Base-by-base conservation (phyloP, 2,797 vertebrate species). In the Sphaeramia orbicularis region DNA sequence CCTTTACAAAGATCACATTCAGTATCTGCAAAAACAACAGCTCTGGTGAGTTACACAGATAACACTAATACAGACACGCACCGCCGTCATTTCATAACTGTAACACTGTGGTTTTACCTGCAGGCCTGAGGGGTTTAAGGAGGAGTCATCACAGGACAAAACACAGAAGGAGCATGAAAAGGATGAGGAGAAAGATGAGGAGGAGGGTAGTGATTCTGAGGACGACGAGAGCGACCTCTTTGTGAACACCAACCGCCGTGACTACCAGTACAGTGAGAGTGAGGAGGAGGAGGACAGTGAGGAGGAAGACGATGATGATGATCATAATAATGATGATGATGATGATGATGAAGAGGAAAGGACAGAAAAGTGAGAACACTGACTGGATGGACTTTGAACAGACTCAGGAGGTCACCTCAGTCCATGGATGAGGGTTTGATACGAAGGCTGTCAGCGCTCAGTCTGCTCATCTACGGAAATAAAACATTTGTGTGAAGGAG, bases 1-100 rank as follows among this genome's bases (percentile, higher is more conserved):
- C 71, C 94, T 97, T 12, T 96, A 96, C 86, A 96, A 95, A 80
- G 95, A 96, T 82, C 94, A 98, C 8, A 94, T 97, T 47, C 93
- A 93, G 36, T 62, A 96, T 42, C 91, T 98, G 54, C 93, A 95
- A 58, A 94, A 95, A 76, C 87, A 94, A 2, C 91, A 95, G 4
- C 80, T 91, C 37, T 97, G 97, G 97, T 97, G 80, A 81, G 93
- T 59, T 36, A 42, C 16, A 3, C 2, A 61, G 6, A 14, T 14
- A 35, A 30, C 7, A 6, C 45, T 13, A 12, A 35, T 10, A 9
- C 8, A 7, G 9, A 16, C 14, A 42, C 32, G 12, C 2, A 21
- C 13, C 1, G 7, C 10, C 27, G 1, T 54, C 2, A 10, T 37
- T 73, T 58, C 38, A 10, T 36, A 14, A 10, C 3, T 43, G 1